phyloP scores from a whole-genome alignment of 2,797 vertebrate genomes.

The Coccyzus lansbergi region DNA sequence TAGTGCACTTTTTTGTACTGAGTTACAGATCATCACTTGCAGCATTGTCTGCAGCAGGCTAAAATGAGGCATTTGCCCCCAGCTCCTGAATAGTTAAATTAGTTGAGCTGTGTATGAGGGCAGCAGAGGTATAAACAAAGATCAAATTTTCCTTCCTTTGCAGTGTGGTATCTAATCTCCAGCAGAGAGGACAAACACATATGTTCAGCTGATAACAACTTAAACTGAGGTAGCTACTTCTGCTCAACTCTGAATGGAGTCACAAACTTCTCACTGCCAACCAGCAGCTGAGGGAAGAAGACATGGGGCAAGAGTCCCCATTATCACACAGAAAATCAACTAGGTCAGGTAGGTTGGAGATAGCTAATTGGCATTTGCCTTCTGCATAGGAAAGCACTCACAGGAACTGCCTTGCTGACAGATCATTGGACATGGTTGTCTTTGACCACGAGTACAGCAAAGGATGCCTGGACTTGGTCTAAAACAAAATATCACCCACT shows the following conservation, averaged over 20 bases:
- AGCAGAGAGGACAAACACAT: neutral
- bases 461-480: neutral
- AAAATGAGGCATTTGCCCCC: neutral
- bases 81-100: neutral
- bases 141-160: neutral
- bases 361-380: neutral
- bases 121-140: neutral
- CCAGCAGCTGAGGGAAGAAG: neutral
- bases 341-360: neutral
- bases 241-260: neutral
- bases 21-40: neutral
- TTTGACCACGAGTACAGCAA: neutral
- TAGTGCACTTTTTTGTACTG: neutral
- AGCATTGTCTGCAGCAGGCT: neutral
- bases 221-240: neutral
- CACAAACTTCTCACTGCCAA: neutral
- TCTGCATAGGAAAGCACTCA: accelerated
- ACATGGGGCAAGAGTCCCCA: neutral
- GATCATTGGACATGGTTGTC: neutral
- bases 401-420: neutral
- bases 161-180: neutral
- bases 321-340: neutral
- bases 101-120: neutral
- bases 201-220: neutral
- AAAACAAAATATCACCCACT: neutral